Evolutionary conservation across 2,113 vertebrate genomes (phyloP), one percentile per base, ranked within the genome.

Genomic region (Acrocephalus arundinaceus): DNA sequence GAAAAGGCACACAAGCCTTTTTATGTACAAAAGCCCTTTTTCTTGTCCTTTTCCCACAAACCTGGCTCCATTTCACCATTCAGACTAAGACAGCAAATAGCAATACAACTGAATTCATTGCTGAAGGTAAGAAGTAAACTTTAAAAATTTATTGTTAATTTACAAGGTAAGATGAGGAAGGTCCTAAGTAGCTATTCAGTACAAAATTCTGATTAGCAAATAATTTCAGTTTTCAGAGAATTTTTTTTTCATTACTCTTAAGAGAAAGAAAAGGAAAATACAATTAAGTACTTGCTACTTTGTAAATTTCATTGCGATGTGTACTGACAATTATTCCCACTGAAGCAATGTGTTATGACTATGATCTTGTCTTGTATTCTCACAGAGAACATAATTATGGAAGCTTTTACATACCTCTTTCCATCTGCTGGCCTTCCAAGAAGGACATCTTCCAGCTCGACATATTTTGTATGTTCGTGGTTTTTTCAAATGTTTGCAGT

Each of bases 361-460:
- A 67, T 7, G 13, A 68, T 49, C 23, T 77, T 49, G 8, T 54
- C 51, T 58, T 49, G 31, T 62, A 68, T 7, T 72, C 23, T 59
- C 31, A 77, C 0, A 15, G 9, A 37, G 16, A 72, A 48, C 33
- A 39, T 49, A 54, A 85, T 62, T 76, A 59, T 27, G 49, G 76
- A 95, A 89, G 72, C 37, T 89, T 68, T 77, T 84, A 95, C 98
- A 84, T 98, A 99, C 99, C 98, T 98, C 97, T 58, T 96, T 98
- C 99, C 99, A 99, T 85, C 90, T 98, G 84, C 97, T 98, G 91
- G 97, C 96, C 96, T 99, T 99, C 99, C 99, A 99, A 83, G 93
- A 81, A 95, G 99, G 98, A 75, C 99, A 99, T 90, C 98, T 97
- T 91, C 87, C 97, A 33, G 97, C 92, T 91, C 98, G 98, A 86